Evolutionary conservation across 1,140 invertebrate species (phyloP).

Genomic region (Megalopta genalis): DNA sequence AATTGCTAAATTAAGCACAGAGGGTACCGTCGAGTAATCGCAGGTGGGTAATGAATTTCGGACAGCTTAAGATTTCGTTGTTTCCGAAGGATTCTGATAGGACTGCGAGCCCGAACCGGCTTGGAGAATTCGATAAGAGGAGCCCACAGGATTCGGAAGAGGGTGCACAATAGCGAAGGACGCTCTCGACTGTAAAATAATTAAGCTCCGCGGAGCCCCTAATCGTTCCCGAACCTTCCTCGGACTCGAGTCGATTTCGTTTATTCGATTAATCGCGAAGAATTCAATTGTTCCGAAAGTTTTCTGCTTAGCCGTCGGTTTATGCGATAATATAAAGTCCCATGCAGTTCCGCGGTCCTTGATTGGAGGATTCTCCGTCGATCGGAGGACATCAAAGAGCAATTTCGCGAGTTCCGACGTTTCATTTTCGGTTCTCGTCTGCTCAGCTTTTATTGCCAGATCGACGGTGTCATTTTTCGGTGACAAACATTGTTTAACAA

Average conservation of each 20-base stretch:
- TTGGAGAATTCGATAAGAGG: slow-evolving; percentile 49
- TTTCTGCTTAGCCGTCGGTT: slow-evolving; percentile 5
- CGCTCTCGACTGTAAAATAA: slow-evolving; percentile 44
- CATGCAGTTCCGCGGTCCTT: not conserved
- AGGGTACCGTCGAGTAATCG: slow-evolving; percentile 19
- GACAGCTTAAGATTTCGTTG: slow-evolving; percentile 37
- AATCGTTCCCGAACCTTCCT: slow-evolving; percentile 41
- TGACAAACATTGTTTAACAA: too few species aligned
- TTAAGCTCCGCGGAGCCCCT: slow-evolving; percentile 35
- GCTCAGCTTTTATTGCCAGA: too few species aligned
- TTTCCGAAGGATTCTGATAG: slow-evolving; percentile 27
- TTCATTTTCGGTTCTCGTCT: not conserved
- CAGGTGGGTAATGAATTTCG: slow-evolving; percentile 22
- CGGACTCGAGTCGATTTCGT: slow-evolving; percentile 16
- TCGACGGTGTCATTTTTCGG: too few species aligned
- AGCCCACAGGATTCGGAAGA: slow-evolving; percentile 41
- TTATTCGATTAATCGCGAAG: slow-evolving; percentile 41
- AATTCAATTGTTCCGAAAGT: slow-evolving; percentile 37
- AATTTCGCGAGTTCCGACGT: not conserved
- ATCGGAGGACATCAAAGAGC: not conserved
- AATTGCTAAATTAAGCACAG: too few species aligned
- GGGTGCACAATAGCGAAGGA: slow-evolving; percentile 41
- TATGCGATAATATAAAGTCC: not conserved
- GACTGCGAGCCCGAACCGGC: slow-evolving; percentile 19
- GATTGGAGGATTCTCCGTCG: not conserved